Conservation (phyloP, 2,797 vertebrate genomes). For the Hapalemur alaotrensis region DNA sequence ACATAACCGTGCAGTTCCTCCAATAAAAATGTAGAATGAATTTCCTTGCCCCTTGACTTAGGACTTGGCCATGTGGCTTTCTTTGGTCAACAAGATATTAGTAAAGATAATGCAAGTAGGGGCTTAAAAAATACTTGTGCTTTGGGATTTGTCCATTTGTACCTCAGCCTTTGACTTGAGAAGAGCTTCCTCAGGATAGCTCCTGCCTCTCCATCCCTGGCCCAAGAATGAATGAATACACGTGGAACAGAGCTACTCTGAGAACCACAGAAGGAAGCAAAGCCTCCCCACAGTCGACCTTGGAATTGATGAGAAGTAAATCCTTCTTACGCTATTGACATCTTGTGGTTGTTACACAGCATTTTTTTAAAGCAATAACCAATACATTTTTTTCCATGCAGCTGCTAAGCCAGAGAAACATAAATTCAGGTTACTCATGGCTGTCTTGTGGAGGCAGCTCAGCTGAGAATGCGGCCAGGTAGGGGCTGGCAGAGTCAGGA, state of each 20-base stretch:
- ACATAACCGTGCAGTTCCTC: background rate
- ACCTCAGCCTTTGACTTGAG: background rate
- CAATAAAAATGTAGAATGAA: background rate
- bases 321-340: conserved; percentile 4
- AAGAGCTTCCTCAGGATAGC: background rate
- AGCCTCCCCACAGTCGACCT: background rate
- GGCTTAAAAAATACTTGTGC: background rate
- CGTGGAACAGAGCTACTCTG: background rate
- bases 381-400: background rate
- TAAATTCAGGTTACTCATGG: background rate
- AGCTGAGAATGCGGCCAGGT: conserved; percentile 1
- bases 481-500: background rate
- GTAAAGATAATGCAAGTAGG: background rate
- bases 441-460: background rate
- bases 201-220: background rate
- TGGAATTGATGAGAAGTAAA: background rate
- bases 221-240: background rate
- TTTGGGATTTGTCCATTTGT: background rate
- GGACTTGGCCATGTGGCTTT: background rate
- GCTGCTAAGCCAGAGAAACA: background rate
- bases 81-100: background rate
- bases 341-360: background rate
- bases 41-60: background rate
- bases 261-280: background rate
- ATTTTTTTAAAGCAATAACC: background rate